Conservation (phyloP, 1,140 invertebrate genomes). For the Olivierus martensii region DNA sequence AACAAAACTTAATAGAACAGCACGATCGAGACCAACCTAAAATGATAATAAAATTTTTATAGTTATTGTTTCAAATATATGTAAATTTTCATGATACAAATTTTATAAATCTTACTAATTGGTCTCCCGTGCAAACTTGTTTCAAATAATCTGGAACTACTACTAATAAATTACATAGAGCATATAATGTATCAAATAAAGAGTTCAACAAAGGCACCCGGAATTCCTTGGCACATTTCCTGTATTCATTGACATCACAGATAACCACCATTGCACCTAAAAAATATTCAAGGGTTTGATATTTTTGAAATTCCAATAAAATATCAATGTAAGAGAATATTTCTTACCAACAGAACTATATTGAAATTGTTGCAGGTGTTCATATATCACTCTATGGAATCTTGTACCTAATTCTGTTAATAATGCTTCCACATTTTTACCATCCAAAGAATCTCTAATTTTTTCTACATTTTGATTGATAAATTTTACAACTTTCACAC, state of each 20-base stretch:
- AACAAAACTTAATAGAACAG: conserved; percentile 78
- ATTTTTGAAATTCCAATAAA: too few species aligned
- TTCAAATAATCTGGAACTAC: conserved; percentile 93
- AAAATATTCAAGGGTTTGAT: too few species aligned
- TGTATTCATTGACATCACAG: conserved; percentile 91
- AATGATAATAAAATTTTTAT: conserved; percentile 27
- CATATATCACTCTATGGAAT: conserved; percentile 86
- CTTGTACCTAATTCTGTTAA: conserved; percentile 76
- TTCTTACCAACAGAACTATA: conserved; percentile 76
- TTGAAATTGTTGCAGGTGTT: conserved; percentile 87
- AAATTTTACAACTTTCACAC: conserved; percentile 71
- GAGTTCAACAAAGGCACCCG: conserved; percentile 59
- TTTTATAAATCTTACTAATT: conserved; percentile 50
- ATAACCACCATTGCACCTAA: conserved; percentile 90
- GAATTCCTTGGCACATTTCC: conserved; percentile 62
- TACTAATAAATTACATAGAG: conserved; percentile 85
- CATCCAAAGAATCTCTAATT: conserved; percentile 75
- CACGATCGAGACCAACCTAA: conserved; percentile 71
- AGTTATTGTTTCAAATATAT: background rate
- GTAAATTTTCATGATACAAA: background rate
- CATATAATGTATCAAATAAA: conserved; percentile 87
- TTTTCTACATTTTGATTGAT: conserved; percentile 57
- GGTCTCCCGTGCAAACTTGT: conserved; percentile 86
- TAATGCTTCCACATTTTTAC: conserved; percentile 77
- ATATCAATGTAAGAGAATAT: too few species aligned